These are phyloP conservation scores for Axea sp. DNA, from an alignment of 2,888 invertebrate species.

Conservation along the genomic window DNA sequence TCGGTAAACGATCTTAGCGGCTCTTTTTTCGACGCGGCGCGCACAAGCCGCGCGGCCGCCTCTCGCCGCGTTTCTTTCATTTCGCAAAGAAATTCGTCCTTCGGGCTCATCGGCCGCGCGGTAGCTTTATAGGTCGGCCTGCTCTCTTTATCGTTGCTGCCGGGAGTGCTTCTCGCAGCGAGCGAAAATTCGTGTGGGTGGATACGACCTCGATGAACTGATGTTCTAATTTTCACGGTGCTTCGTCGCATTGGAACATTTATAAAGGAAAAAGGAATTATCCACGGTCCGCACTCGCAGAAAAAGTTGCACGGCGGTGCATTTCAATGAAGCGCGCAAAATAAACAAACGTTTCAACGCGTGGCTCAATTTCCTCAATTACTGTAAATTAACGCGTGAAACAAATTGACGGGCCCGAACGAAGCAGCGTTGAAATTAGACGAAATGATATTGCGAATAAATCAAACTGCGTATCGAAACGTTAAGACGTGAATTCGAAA, in stretches of 20 bases:
- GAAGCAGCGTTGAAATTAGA: no score
- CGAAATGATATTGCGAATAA: no score
- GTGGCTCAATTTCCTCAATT: no score
- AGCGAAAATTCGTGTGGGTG: constrained; percentile 44
- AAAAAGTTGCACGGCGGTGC: no score
- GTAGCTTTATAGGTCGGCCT: constrained; percentile 55
- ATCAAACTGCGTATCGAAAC: no score
- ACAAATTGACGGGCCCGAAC: no score
- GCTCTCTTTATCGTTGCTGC: constrained; percentile 50
- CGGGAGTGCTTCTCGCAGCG: constrained; percentile 22
- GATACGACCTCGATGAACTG: constrained; percentile 13
- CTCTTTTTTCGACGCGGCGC: constrained; percentile 16
- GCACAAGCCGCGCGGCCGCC: constrained; percentile 10
- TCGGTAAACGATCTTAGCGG: constrained; percentile 31
- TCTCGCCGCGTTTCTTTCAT: constrained; percentile 55
- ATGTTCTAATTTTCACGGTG: constrained; percentile 28
- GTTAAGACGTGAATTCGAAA: no score
- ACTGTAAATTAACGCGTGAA: no score
- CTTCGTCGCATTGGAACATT: background rate
- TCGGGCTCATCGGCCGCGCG: constrained; percentile 26
- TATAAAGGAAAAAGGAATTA: no score
- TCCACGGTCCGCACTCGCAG: no score
- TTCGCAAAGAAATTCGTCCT: constrained; percentile 51
- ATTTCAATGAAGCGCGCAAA: no score
- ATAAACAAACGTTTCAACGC: no score